Base-by-base conservation (phyloP, 2,113 vertebrate species). In the Mola mola region DNA sequence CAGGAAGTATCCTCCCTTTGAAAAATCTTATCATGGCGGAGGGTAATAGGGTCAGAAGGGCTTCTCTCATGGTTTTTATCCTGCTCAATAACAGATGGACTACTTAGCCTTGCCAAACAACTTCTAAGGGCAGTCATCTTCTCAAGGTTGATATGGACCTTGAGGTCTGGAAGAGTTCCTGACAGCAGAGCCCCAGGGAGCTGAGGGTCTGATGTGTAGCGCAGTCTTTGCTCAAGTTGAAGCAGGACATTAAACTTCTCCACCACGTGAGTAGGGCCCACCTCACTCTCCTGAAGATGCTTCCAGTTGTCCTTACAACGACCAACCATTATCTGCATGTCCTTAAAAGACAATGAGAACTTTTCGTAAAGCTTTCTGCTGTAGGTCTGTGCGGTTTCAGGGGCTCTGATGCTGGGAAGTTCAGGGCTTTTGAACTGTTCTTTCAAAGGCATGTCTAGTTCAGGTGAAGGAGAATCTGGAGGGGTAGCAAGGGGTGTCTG, bases 241-340 rank as follows among this genome's bases (percentile, higher is more conserved):
- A 99, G 75, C 26, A 98, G 93, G 21, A 99, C 96, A 0, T 97
- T 97, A 72, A 99, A 99, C 67, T 96, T 98, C 87, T 99, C 97
- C 0, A 99, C 96, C 50, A 99, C 96, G 0, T 99, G 97, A 17
- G 96, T 98, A 0, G 97, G 97, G 6, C 97, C 97, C 22, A 99
- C 96, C 1, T 96, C 95, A 4, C 92, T 94, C 43, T 95, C 95
- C 44, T 98, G 96, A 44, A 97, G 84, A 0, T 97, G 96, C n/a
- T 97, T 99, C 97, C 97, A 99, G 68, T 95, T 98, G 91, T 98
- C 96, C 72, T 94, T 96, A 72, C 92, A 95, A 5, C 88, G 94
- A 16, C 97, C 97, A 1, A 98, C 96, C 97, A 99, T 98, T 78
- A 99, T 96, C 90, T 99, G 97, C 16, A 99, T 92, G 84, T 99